Evolutionary conservation across 2,888 invertebrate genomes (phyloP).

Genomic region (Cataglyphis livida): DNA sequence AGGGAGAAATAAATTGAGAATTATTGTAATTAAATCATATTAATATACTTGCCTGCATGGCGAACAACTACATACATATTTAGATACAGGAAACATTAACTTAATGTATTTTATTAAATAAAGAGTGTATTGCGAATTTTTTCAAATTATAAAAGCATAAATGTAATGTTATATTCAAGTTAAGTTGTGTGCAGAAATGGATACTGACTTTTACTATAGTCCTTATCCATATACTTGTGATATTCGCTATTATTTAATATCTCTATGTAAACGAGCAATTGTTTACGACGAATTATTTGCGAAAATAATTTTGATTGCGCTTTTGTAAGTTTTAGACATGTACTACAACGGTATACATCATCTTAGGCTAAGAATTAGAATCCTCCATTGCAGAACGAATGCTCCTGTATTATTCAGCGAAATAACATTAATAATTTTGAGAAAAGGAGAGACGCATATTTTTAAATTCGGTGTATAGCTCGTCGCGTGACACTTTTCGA

Average conservation of each 20-base stretch:
- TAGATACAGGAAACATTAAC: conserved; percentile 63
- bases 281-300: conserved; percentile 50
- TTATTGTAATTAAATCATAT: conserved; percentile 69
- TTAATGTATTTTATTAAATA: conserved; percentile 73
- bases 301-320: conserved; percentile 46
- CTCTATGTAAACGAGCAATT: conserved; percentile 53
- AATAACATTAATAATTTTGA: conserved; percentile 44
- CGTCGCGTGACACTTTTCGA: conserved; percentile 40
- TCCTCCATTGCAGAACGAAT: conserved; percentile 38
- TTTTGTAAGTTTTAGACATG: conserved; percentile 58
- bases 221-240: conserved; percentile 63
- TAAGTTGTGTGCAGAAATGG: conserved; percentile 61
- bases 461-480: conserved; percentile 44
- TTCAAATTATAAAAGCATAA: conserved; percentile 51
- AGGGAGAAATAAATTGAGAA: conserved; percentile 57
- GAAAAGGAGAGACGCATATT: conserved; percentile 8
- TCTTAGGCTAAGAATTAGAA: conserved; percentile 45
- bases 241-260: conserved; percentile 64
- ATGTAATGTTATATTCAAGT: conserved; percentile 55
- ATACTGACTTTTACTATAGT: conserved; percentile 48
- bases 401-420: conserved; percentile 31
- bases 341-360: conserved; percentile 44
- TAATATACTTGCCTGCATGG: conserved; percentile 37
- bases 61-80: conserved; percentile 60
- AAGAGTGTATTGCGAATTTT: conserved; percentile 63